These are phyloP conservation scores for Caranx ignobilis DNA, from an alignment of 2,113 vertebrate genomes.

Conservation along the genomic window DNA sequence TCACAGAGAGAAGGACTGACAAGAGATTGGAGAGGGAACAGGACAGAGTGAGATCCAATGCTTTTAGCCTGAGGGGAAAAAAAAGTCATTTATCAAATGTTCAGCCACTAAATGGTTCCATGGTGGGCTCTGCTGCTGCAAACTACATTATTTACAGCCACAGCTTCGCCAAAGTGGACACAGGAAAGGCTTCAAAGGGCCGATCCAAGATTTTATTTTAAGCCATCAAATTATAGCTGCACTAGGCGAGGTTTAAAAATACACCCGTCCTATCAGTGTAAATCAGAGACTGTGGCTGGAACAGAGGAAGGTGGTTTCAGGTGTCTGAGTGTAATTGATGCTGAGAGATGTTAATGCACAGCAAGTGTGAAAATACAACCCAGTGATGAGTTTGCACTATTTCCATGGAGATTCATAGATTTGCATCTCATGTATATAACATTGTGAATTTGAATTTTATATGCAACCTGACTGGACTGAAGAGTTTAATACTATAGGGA, in stretches of 20 bases:
- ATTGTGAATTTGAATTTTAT: too few species aligned
- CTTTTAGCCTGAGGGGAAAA: slow-evolving; percentile 49
- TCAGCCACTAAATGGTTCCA: slow-evolving; percentile 34
- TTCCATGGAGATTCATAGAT: too few species aligned
- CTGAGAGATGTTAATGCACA: neutral
- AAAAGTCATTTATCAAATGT: slow-evolving; percentile 36
- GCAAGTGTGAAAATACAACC: neutral
- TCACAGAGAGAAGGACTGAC: slow-evolving; percentile 23
- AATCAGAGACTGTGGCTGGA: slow-evolving; percentile 19
- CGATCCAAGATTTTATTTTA: slow-evolving; percentile 52
- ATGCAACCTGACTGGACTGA: too few species aligned
- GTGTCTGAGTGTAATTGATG: slow-evolving; percentile 20
- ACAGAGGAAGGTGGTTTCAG: neutral
- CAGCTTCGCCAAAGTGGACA: slow-evolving; percentile 68
- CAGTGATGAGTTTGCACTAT: neutral
- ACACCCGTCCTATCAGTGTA: slow-evolving; percentile 16
- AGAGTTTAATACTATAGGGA: too few species aligned
- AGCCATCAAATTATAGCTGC: slow-evolving; percentile 55
- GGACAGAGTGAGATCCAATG: slow-evolving; percentile 45
- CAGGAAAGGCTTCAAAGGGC: slow-evolving; percentile 51
- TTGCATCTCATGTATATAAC: too few species aligned
- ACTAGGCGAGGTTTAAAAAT: slow-evolving; percentile 28
- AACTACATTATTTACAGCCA: slow-evolving; percentile 71
- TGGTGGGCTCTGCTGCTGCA: slow-evolving; percentile 29
- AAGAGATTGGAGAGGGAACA: slow-evolving; percentile 40